Base-by-base conservation (phyloP, 2,888 invertebrate species). In the Microplitis deprimator region DNA sequence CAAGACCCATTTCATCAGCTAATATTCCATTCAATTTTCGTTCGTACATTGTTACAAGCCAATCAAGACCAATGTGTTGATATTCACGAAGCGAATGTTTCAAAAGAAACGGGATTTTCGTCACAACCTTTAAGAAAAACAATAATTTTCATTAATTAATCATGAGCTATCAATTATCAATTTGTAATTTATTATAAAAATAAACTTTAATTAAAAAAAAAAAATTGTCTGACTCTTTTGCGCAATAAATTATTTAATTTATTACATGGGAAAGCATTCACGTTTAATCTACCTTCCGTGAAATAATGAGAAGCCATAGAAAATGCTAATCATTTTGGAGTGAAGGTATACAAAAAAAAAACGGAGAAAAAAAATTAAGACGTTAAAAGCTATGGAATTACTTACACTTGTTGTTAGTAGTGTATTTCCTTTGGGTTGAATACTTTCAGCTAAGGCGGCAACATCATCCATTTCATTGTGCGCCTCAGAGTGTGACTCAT, bases 341-440 rank as follows among this genome's bases (percentile, higher is more conserved):
- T 78, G 82, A 86, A 89, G 87, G 88, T 59, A 29, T 29, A 29
- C 3, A 29, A 29, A 29, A 29, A 29, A 29, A 29, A 29, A 29
- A 29, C 3, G 0, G 29, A 29, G 4, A 29, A 29, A 29, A 29
- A 29, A 29, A 29, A 29, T 41, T 67, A 68, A 76, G 50, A 60
- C 29, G n/a, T 69, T 65, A 77, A 80, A 73, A 78, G 68, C 79
- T 76, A 61, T 78, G 62, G 68, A 72, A 71, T 73, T 68, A 90
- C 92, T 91, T 89, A 95, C 95, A 90, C 95, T 95, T 74, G 98
- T 97, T 77, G 98, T 97, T 84, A 97, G 96, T 83, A 99, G 92
- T 29, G 99, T 99, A 88, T 97, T 98, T 88, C 99, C 99, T 89
- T 97, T 99, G 2, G 99, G 99, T 90, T 99, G 98, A 88, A 99